Conservation (phyloP, 2,888 invertebrate genomes). For the Tetramorium bicarinatum region DNA sequence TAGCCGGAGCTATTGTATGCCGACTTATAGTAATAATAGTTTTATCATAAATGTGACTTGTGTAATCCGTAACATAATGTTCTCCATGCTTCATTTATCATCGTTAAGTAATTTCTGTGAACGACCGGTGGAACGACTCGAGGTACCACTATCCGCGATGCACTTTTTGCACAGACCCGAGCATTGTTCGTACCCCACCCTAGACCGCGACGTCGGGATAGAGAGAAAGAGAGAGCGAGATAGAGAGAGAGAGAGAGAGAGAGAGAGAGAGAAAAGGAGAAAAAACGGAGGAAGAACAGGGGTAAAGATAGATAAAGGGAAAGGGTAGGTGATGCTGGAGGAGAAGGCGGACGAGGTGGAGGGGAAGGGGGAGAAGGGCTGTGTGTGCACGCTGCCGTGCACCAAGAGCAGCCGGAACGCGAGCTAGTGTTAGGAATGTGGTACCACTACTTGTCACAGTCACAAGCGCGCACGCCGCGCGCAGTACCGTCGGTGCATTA, state of each 20-base stretch:
- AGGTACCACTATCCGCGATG: conserved; percentile 12
- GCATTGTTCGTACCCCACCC: conserved; percentile 71
- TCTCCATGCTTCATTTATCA: conserved; percentile 37
- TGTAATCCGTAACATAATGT: conserved; percentile 23
- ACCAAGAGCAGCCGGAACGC: conserved; percentile 72
- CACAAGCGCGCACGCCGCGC: conserved; percentile 77
- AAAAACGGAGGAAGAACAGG: conserved; percentile 12
- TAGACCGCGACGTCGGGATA: conserved; percentile 40
- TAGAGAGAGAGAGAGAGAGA: not conserved
- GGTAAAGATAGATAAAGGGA: conserved; percentile 42
- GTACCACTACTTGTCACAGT: conserved; percentile 86
- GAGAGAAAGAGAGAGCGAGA: not conserved
- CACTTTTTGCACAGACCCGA: conserved; percentile 65
- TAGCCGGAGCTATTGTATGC: not conserved
- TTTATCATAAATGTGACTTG: conserved; percentile 31
- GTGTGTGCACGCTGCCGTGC: conserved; percentile 72
- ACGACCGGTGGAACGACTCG: conserved; percentile 28
- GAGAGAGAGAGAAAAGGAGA: not conserved
- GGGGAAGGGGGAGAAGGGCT: conserved; percentile 30
- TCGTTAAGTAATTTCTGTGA: conserved; percentile 16
- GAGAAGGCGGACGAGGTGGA: conserved; percentile 26
- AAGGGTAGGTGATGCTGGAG: conserved; percentile 55
- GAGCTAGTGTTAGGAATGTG: conserved; percentile 86
- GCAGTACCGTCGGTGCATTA: conserved; percentile 65
- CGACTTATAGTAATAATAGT: conserved; percentile 16